Evolutionary conservation across 2,888 invertebrate species (phyloP).

Genomic region (Andrena fulva): DNA sequence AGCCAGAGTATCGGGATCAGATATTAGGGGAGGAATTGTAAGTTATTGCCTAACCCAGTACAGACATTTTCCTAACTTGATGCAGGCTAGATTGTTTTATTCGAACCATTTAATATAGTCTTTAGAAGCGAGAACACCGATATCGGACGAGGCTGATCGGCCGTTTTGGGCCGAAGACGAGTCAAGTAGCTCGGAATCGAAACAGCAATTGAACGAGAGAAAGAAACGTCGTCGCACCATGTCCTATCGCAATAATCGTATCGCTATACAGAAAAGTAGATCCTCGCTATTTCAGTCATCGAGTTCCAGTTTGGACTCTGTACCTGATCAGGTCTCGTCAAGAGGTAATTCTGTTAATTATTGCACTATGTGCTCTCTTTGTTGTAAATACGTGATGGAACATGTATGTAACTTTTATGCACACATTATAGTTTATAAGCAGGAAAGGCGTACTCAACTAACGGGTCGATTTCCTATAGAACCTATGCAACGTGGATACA

Average conservation of each 20-base stretch:
- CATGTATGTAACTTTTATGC: background rate
- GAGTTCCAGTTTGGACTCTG: conserved; percentile 72
- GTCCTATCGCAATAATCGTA: conserved; percentile 75
- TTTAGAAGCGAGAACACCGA: conserved; percentile 20
- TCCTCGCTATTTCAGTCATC: conserved; percentile 70
- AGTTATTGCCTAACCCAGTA: conserved; percentile 46
- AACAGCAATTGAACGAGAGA: conserved; percentile 53
- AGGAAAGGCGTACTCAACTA: conserved; percentile 7
- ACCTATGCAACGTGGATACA: conserved; percentile 20
- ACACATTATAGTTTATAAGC: conserved; percentile 38
- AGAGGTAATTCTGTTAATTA: conserved; percentile 44
- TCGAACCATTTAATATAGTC: conserved; percentile 21
- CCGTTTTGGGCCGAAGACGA: conserved; percentile 81
- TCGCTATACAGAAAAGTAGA: conserved; percentile 66
- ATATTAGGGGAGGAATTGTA: conserved; percentile 69
- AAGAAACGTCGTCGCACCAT: conserved; percentile 74
- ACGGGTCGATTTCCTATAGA: conserved; percentile 11
- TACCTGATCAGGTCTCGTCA: conserved; percentile 18
- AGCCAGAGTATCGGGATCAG: conserved; percentile 56
- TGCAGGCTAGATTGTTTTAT: background rate
- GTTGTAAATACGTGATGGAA: background rate
- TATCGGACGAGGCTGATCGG: conserved; percentile 76
- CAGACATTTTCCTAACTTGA: background rate
- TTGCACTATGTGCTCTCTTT: background rate
- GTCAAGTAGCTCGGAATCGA: conserved; percentile 76